Evolutionary conservation across 2,888 invertebrate species (phyloP).

Genomic region (Oithona nana): DNA sequence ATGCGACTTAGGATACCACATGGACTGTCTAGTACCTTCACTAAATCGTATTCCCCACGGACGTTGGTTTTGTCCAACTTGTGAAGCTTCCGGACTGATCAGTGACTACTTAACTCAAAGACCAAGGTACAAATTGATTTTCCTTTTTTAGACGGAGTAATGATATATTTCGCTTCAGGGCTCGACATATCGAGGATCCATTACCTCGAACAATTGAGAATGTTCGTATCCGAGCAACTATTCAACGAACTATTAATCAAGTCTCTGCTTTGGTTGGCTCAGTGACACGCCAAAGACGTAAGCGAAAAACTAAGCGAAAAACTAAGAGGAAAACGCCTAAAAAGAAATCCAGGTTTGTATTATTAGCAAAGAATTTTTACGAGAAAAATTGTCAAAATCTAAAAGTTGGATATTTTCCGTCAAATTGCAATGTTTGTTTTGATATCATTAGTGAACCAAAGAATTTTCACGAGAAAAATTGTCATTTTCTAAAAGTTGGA

Average conservation of each 20-base stretch:
- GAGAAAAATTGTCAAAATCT: no score
- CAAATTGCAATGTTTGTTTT: no score
- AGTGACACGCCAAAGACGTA: background rate
- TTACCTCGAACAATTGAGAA: background rate
- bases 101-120: background rate
- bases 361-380: no score
- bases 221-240: background rate
- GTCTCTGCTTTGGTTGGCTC: background rate
- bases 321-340: background rate
- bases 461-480: no score
- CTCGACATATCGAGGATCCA: background rate
- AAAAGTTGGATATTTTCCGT: no score
- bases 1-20: conserved; percentile 15
- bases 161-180: no score
- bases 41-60: background rate
- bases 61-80: conserved; percentile 11
- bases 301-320: background rate
- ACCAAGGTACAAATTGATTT: background rate
- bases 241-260: background rate
- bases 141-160: no score
- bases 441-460: no score
- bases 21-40: background rate
- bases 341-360: no score
- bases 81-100: background rate
- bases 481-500: no score